phyloP scores from a whole-genome alignment of 2,113 vertebrate genomes.

The Pyxicephalus adspersus region DNA sequence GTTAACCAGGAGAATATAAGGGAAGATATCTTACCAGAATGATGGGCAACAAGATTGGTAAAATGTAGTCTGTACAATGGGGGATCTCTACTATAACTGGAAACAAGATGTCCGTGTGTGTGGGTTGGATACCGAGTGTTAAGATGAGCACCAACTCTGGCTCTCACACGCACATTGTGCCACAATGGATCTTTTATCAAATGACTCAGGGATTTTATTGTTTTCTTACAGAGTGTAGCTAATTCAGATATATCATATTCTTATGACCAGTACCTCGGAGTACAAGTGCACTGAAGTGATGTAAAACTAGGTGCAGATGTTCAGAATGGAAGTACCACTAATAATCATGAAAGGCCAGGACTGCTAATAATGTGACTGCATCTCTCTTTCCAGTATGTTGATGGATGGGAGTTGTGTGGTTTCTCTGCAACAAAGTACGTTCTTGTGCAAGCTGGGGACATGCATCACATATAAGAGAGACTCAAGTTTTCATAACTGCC shows the following conservation, averaged over 20 bases:
- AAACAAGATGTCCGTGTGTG: not conserved
- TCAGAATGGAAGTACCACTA: not conserved
- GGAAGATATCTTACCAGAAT: not conserved
- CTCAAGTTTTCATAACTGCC: too few relatives aligned
- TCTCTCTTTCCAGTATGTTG: too few relatives aligned
- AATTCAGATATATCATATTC: slow-evolving; percentile 18
- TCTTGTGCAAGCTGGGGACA: too few relatives aligned
- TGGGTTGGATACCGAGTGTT: not conserved
- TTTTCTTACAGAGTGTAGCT: slow-evolving; percentile 33
- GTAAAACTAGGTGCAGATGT: slow-evolving; percentile 20
- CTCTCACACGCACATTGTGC: slow-evolving; percentile 25
- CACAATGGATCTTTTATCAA: slow-evolving; percentile 21
- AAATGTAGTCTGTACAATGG: not conserved
- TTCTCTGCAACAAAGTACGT: too few relatives aligned
- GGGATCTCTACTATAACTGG: not conserved
- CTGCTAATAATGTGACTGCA: not conserved
- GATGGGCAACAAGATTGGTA: not conserved
- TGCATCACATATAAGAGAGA: too few relatives aligned
- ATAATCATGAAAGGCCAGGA: not conserved
- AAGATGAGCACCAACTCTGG: slow-evolving; percentile 4
- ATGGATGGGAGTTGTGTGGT: too few relatives aligned
- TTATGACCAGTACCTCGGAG: slow-evolving; percentile 43
- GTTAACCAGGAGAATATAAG: too few relatives aligned
- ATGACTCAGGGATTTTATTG: slow-evolving; percentile 46
- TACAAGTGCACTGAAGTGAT: slow-evolving; percentile 59